Percentiles rank a stretch among this genome's conserved stretches.
Conservation (phyloP, 2,888 invertebrate genomes). For the Cyaniris semiargus region DNA sequence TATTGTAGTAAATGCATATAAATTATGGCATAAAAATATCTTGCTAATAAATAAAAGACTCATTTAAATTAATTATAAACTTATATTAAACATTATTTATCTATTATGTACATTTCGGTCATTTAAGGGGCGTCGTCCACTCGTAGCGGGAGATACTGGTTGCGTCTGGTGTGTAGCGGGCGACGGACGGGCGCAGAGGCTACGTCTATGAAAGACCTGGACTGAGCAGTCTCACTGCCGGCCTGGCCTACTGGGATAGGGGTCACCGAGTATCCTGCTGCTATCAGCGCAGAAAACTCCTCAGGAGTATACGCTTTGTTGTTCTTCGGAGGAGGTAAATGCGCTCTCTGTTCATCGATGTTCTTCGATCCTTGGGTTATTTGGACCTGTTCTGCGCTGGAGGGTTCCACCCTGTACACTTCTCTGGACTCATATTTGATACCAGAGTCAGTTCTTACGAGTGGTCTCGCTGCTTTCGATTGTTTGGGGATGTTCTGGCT, state of each 20-base stretch:
- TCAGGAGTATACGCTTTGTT: conserved; percentile 77
- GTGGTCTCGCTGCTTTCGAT: conserved; percentile 54
- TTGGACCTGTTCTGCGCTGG: conserved; percentile 51
- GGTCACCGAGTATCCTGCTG: conserved; percentile 75
- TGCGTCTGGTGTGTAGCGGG: conserved; percentile 53
- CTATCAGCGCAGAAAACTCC: conserved; percentile 72
- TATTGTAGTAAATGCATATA: no score
- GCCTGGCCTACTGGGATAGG: conserved; percentile 68
- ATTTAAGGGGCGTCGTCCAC: conserved; percentile 71
- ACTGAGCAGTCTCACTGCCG: conserved; percentile 61
- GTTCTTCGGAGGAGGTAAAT: conserved; percentile 74
- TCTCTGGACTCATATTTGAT: conserved; percentile 43
- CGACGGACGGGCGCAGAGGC: conserved; percentile 49
- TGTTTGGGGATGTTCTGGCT: conserved; percentile 64
- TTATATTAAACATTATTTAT: conserved; percentile 52
- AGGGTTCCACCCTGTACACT: conserved; percentile 47
- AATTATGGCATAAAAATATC: no score
- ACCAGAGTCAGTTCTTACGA: conserved; percentile 49
- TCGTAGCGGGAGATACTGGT: conserved; percentile 71
- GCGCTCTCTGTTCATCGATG: conserved; percentile 64
- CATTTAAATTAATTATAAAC: conserved; percentile 24
- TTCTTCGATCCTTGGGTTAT: conserved; percentile 60
- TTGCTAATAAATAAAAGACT: not conserved
- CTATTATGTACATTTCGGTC: conserved; percentile 61
- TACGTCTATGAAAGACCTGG: conserved; percentile 61